Evolutionary conservation across 1,140 invertebrate species (phyloP), one percentile per base, ranked within the genome.

Genomic region (Dreissena polymorpha): DNA sequence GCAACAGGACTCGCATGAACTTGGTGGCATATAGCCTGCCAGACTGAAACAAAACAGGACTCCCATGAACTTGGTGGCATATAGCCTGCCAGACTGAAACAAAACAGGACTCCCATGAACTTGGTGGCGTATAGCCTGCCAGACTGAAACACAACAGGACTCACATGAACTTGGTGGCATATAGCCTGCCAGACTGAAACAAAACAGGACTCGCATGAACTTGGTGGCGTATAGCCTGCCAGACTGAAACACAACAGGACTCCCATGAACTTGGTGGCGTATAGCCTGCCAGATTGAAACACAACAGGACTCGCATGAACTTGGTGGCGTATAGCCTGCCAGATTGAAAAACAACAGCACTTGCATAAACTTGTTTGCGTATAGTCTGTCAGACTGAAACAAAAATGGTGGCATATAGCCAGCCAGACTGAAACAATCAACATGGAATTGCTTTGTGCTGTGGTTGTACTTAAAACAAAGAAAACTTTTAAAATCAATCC

Each of bases 41-140:
- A 74, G 95, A 95, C 93, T 98, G 95, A 69, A 95, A 94, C 92
- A 85, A n/a, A 99, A 92, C 72, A 99, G 93, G 12, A 98, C 95
- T 80, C 97, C 95, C 78, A 99, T 93, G 92, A 98, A 97, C 90
- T 97, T 96, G 0, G 97, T 98, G 0, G 97, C 96, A 92, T 99
- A 99, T 0, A 98, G 89, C 65, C 97, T 94, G 18, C 96, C 96
- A 74, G 95, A 95, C 93, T 98, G 95, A 69, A 95, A 94, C 92
- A 85, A n/a, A 99, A 92, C 72, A 99, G 93, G 12, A 98, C 95
- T 80, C 97, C 95, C 78, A 99, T 93, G 92, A 98, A 97, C 90
- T 97, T 96, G 0, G 97, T 98, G 0, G 97, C 96, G 92, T 99
- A 99, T 0, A 98, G 89, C 65, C 97, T 94, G 18, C 96, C 96